Evolutionary conservation across 2,888 invertebrate genomes (phyloP).

Genomic region (Corbicula japonica): DNA sequence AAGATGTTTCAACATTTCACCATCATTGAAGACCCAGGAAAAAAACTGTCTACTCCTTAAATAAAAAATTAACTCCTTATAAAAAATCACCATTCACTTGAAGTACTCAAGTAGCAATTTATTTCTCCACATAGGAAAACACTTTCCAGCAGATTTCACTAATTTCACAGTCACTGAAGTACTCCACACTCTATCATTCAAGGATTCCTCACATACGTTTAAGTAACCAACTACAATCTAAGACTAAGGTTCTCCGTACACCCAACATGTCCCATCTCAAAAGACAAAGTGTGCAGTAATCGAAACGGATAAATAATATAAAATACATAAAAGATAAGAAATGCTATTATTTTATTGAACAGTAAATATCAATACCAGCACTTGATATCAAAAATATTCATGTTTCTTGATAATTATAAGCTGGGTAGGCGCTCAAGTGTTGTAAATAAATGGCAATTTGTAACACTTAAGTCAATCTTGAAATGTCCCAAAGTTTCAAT

Average conservation of each 20-base stretch:
- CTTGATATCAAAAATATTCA: constrained; percentile 42
- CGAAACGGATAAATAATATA: constrained; percentile 27
- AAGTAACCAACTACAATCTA: constrained; percentile 15
- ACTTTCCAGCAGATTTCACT: too few relatives aligned
- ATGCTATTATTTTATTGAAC: constrained; percentile 31
- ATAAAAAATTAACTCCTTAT: too few relatives aligned
- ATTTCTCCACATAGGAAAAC: too few relatives aligned
- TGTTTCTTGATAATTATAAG: constrained; percentile 5
- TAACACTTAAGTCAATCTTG: not conserved
- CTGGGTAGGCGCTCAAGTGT: constrained; percentile 15
- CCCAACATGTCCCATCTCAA: constrained; percentile 1
- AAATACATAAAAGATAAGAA: constrained; percentile 38
- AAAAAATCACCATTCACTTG: too few relatives aligned
- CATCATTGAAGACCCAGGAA: too few relatives aligned
- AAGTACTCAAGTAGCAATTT: too few relatives aligned
- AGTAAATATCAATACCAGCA: constrained; percentile 29
- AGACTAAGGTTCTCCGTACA: not conserved
- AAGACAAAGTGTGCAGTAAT: constrained; percentile 34
- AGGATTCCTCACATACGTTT: constrained; percentile 18
- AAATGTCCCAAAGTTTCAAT: constrained; percentile 5
- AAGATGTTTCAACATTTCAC: too few relatives aligned
- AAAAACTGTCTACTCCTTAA: too few relatives aligned
- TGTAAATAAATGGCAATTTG: constrained; percentile 12
- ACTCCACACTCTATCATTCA: too few relatives aligned
- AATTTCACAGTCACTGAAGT: too few relatives aligned